Percentiles rank a stretch among this genome's conserved stretches.
phyloP scores from a whole-genome alignment of 2,113 vertebrate genomes.

The Peromyscus californicus region DNA sequence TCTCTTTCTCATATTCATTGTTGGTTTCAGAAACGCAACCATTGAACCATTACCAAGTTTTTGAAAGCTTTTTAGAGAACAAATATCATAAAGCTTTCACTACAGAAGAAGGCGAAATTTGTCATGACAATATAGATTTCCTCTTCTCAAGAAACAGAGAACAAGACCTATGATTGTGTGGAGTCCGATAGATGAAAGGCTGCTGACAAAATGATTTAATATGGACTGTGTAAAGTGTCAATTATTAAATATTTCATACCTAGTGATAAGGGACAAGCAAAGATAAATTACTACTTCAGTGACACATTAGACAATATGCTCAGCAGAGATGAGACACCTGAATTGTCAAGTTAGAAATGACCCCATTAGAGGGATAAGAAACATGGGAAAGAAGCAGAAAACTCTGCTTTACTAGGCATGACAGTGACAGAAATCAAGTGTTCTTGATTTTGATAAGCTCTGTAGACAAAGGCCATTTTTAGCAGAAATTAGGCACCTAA shows the following conservation, averaged over 20 bases:
- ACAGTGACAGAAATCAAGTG: slow-evolving; percentile 6
- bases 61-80: not conserved
- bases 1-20: not conserved
- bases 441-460: not conserved
- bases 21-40: slow-evolving; percentile 18
- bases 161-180: slow-evolving; percentile 65
- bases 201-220: slow-evolving; percentile 86
- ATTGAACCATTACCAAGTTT: not conserved
- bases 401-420: not conserved
- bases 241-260: slow-evolving; percentile 85
- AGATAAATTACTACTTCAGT: slow-evolving; percentile 79
- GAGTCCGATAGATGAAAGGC: slow-evolving; percentile 77
- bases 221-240: slow-evolving; percentile 79
- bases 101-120: slow-evolving; percentile 59
- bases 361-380: slow-evolving; percentile 72
- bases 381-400: slow-evolving; percentile 63
- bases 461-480: not conserved
- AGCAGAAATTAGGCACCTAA: not conserved
- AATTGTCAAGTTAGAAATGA: slow-evolving; percentile 80
- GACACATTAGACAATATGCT: slow-evolving; percentile 83
- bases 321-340: slow-evolving; percentile 65
- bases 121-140: slow-evolving; percentile 38
- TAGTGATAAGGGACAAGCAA: slow-evolving; percentile 69
- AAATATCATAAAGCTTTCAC: not conserved
- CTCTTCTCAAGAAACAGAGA: slow-evolving; percentile 45